Percentiles rank a stretch among this genome's conserved stretches.
Conservation (phyloP, 2,113 vertebrate genomes). For the Chrysemys picta region DNA sequence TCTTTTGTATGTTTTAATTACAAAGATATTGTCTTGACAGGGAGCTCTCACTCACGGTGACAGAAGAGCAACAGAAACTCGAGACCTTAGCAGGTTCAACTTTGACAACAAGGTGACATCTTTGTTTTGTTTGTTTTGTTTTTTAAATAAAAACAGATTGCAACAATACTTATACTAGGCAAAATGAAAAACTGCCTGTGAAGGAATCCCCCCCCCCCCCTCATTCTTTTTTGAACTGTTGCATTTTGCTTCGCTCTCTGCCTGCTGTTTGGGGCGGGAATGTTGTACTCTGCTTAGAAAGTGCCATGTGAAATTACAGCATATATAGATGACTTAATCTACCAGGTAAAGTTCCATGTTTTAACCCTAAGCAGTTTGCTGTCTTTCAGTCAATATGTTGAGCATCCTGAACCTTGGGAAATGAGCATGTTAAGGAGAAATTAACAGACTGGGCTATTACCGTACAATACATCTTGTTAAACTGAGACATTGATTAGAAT, state of each 20-base stretch:
- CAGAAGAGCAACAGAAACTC: conserved; percentile 95
- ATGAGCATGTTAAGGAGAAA: neutral
- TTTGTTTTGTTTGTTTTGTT: neutral
- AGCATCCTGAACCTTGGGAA: neutral
- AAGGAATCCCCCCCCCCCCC: neutral
- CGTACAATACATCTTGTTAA: neutral
- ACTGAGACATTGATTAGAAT: neutral
- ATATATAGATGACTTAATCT: neutral
- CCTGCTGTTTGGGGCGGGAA: neutral
- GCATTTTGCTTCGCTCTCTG: neutral
- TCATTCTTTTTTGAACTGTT: neutral
- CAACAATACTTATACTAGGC: neutral
- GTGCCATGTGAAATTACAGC: neutral
- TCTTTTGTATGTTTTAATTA: neutral
- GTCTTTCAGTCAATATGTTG: neutral
- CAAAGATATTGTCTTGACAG: conserved; percentile 74
- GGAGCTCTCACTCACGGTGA: conserved; percentile 98
- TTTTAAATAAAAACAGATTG: neutral
- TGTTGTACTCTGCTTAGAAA: neutral
- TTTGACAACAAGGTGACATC: conserved; percentile 95
- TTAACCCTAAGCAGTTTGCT: neutral
- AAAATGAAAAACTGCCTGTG: neutral
- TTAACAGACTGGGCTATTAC: neutral
- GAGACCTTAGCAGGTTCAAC: conserved; percentile 97
- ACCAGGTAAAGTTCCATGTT: neutral